Base-by-base conservation (phyloP, 2,797 vertebrate species). In the Parauchenoglanis ngamensis region DNA sequence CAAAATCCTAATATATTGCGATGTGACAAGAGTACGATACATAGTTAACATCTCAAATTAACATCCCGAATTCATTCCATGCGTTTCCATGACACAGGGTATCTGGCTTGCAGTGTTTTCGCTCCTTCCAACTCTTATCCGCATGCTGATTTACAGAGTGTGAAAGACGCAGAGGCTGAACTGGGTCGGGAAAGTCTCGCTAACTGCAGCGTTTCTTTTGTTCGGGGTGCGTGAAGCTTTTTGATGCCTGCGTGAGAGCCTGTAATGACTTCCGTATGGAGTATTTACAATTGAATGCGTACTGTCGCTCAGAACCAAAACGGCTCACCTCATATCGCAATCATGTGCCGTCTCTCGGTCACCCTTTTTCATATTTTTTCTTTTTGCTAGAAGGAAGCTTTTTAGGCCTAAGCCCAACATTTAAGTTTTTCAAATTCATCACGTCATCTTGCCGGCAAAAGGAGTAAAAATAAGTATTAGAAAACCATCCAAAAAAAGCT, bases 201-300 rank as follows among this genome's bases (percentile, higher is more conserved):
- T 90, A 90, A 91, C 85, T 70, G 72, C 65, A 52, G 61, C 7
- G 0, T 52, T 72, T 67, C 46, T 76, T 84, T 87, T 85, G 72
- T 87, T 83, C 23, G 15, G 11, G 68, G 4, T 63, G 61, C 44
- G 31, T 77, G 7, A 19, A 77, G 76, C 65, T 75, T 84, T 82
- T 67, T 85, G 81, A 89, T 79, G 85, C 40, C 21, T 25, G 65
- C 49, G 68, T 72, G 56, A 85, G 67, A 70, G 59, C 61, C 80
- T n/a, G 25, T 78, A 90, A 89, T 70, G 85, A 87, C 63, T 85
- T 88, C 83, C 80, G 56, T 67, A 88, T 75, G 83, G 80, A 68
- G 28, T 3, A 25, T 49, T 61, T 52, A 15, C 40, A 70, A 49
- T 63, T 82, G 65, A 82, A 52, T 46, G 7, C 49, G 68, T 52